These are phyloP conservation scores for Cryptocephalus primarius DNA, from an alignment of 2,888 invertebrate genomes.

Conservation along the genomic window DNA sequence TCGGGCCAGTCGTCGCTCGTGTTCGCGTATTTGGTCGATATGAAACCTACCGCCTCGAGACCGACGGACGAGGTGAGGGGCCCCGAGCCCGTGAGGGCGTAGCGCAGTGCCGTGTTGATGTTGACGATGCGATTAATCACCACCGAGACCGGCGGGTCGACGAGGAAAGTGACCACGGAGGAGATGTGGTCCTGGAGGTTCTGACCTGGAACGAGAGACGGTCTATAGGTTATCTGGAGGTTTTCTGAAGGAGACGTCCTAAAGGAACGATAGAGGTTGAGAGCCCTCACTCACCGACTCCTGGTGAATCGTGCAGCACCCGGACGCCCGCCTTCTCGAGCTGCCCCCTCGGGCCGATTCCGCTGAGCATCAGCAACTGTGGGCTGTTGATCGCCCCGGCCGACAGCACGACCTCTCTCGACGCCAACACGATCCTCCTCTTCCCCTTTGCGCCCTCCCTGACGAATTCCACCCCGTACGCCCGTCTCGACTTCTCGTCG, in stretches of 20 bases:
- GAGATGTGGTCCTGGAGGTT: constrained; percentile 88
- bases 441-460: constrained; percentile 43
- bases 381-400: constrained; percentile 88
- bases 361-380: constrained; percentile 82
- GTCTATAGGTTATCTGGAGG: not conserved
- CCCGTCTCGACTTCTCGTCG: constrained; percentile 57
- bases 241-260: not conserved
- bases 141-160: constrained; percentile 71
- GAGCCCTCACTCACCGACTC: constrained; percentile 48
- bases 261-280: not conserved
- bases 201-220: constrained; percentile 40
- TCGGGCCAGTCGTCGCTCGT: constrained; percentile 83
- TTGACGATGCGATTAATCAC: constrained; percentile 74
- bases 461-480: constrained; percentile 67
- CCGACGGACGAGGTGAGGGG: constrained; percentile 76
- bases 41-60: constrained; percentile 78
- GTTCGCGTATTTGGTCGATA: constrained; percentile 81
- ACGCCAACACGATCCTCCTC: constrained; percentile 57
- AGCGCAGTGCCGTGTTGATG: constrained; percentile 69
- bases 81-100: constrained; percentile 77
- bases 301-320: constrained; percentile 61
- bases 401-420: constrained; percentile 71
- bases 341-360: constrained; percentile 71
- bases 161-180: constrained; percentile 69
- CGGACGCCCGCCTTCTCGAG: constrained; percentile 55